phyloP scores from a whole-genome alignment of 2,888 invertebrate genomes.

The Gryllus longicercus region DNA sequence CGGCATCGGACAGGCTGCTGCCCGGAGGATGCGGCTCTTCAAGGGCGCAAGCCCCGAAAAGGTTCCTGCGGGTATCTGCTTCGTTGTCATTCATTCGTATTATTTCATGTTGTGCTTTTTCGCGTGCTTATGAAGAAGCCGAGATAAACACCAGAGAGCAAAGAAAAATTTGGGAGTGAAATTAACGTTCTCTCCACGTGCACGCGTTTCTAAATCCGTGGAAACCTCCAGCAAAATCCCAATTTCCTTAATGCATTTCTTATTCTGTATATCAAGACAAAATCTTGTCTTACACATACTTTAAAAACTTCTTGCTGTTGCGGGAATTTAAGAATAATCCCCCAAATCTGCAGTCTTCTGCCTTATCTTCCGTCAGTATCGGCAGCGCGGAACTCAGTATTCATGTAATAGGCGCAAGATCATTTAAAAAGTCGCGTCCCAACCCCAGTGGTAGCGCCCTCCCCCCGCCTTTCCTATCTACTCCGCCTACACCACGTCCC shows the following conservation, averaged over 20 bases:
- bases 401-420: not conserved
- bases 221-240: not conserved
- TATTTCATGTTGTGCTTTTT: too few species aligned
- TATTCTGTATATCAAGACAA: not conserved
- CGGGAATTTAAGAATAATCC: slow-evolving; percentile 17
- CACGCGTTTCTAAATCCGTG: not conserved
- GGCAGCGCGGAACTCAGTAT: slow-evolving; percentile 17
- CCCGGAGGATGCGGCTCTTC: not conserved
- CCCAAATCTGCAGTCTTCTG: not conserved
- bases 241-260: slow-evolving; percentile 17
- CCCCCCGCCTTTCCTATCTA: not conserved
- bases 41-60: too few species aligned
- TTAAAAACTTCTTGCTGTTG: not conserved
- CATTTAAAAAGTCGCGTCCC: not conserved
- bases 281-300: slow-evolving; percentile 17
- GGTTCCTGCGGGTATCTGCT: too few species aligned
- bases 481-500: too few species aligned
- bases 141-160: too few species aligned
- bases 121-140: too few species aligned
- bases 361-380: slow-evolving; percentile 3
- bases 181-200: not conserved
- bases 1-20: not conserved
- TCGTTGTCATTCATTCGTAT: too few species aligned
- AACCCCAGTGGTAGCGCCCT: not conserved
- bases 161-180: too few species aligned